These are phyloP conservation scores for Tarsius wallacei DNA, from an alignment of 2,797 vertebrate species.

Conservation along the genomic window DNA sequence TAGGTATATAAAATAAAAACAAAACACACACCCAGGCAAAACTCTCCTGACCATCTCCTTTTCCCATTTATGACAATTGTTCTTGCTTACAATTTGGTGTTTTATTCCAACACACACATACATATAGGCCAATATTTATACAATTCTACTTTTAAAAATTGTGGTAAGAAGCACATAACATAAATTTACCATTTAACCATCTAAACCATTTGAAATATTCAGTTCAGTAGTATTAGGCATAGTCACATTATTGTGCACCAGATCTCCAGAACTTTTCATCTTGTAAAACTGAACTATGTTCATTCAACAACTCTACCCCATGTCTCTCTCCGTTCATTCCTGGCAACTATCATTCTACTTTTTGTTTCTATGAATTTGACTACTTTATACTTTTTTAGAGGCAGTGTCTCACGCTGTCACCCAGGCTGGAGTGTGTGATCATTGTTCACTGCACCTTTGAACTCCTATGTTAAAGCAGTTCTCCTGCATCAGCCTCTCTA, in stretches of 20 bases:
- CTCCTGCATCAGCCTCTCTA: background rate
- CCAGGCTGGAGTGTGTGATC: background rate
- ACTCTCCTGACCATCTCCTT: background rate
- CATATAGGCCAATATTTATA: background rate
- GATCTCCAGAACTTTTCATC: background rate
- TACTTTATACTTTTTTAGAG: background rate
- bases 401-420: background rate
- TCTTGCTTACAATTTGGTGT: background rate
- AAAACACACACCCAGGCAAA: background rate
- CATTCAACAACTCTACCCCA: background rate
- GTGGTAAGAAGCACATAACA: too few species aligned
- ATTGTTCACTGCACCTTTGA: background rate
- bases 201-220: background rate
- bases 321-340: background rate
- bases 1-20: constrained; percentile 2
- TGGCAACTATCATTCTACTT: background rate
- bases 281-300: too few species aligned
- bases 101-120: background rate
- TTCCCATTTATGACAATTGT: background rate
- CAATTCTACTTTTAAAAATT: background rate
- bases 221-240: background rate
- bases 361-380: background rate
- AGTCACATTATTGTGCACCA: background rate
- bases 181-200: background rate
- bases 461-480: background rate